Evolutionary conservation across 2,888 invertebrate species (phyloP).

Genomic region (Ochlodes sylvanus): DNA sequence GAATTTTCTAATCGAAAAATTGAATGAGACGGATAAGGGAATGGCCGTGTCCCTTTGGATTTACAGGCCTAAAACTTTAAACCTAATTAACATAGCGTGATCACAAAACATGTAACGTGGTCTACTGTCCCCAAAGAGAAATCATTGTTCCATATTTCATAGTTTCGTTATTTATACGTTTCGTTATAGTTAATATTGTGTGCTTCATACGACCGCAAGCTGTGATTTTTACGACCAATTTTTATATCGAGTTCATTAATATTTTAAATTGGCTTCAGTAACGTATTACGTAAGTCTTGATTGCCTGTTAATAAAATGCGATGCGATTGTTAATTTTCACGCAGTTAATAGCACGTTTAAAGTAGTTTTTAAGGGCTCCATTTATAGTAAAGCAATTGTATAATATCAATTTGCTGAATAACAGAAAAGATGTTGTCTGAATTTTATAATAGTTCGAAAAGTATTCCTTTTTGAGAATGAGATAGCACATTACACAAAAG

Average conservation of each 20-base stretch:
- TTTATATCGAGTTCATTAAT: slow-evolving; percentile 23
- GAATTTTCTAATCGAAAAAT: too few relatives aligned
- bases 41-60: too few relatives aligned
- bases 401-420: too few relatives aligned
- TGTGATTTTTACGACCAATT: slow-evolving; percentile 14
- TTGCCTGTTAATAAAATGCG: slow-evolving; percentile 1
- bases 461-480: too few relatives aligned
- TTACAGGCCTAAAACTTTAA: too few relatives aligned
- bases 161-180: slow-evolving; percentile 11
- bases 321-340: not conserved
- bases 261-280: slow-evolving; percentile 19
- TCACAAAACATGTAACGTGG: not conserved
- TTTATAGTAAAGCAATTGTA: too few relatives aligned
- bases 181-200: slow-evolving; percentile 19
- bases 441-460: too few relatives aligned
- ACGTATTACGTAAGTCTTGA: slow-evolving; percentile 1
- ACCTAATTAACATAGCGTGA: not conserved
- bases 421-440: too few relatives aligned
- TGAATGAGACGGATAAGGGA: too few relatives aligned
- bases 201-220: slow-evolving; percentile 14
- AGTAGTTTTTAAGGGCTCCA: too few relatives aligned
- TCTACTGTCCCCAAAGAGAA: slow-evolving; percentile 2
- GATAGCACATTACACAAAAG: too few relatives aligned
- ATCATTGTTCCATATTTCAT: slow-evolving; percentile 20
- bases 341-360: too few relatives aligned